phyloP scores from a whole-genome alignment of 1,140 invertebrate species.

The Ceratoteleas bidentatus region DNA sequence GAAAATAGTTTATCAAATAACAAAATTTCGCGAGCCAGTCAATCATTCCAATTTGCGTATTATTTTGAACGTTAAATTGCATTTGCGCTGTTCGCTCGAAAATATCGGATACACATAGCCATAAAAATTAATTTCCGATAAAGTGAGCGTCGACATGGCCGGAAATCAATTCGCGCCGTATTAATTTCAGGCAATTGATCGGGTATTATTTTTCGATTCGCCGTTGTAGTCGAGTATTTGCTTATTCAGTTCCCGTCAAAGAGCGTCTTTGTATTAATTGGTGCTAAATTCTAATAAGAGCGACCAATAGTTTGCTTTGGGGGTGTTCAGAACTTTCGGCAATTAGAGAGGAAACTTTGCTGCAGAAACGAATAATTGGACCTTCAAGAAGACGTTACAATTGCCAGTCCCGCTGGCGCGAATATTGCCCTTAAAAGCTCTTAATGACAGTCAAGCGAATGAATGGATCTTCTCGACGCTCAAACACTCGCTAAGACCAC shows the following conservation, averaged over 20 bases:
- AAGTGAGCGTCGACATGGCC: too few species aligned
- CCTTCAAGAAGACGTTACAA: conserved; percentile 48
- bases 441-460: conserved; percentile 49
- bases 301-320: conserved; percentile 47
- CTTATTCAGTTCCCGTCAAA: background rate
- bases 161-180: background rate
- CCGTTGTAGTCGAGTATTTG: background rate
- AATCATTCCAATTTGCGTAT: background rate
- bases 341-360: conserved; percentile 43
- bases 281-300: conserved; percentile 37
- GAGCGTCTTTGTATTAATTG: conserved; percentile 23
- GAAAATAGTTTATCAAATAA: background rate
- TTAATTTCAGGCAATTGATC: background rate
- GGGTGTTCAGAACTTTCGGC: conserved; percentile 37
- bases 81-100: background rate
- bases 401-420: conserved; percentile 40
- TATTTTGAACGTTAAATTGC: conserved; percentile 2
- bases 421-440: conserved; percentile 54
- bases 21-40: background rate
- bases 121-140: too few species aligned
- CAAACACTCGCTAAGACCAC: conserved; percentile 34
- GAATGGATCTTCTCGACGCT: conserved; percentile 38
- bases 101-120: background rate
- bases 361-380: conserved; percentile 50
- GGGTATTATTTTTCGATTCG: background rate